Conservation (phyloP, 2,113 vertebrate genomes). For the Amblyopsis rosae region DNA sequence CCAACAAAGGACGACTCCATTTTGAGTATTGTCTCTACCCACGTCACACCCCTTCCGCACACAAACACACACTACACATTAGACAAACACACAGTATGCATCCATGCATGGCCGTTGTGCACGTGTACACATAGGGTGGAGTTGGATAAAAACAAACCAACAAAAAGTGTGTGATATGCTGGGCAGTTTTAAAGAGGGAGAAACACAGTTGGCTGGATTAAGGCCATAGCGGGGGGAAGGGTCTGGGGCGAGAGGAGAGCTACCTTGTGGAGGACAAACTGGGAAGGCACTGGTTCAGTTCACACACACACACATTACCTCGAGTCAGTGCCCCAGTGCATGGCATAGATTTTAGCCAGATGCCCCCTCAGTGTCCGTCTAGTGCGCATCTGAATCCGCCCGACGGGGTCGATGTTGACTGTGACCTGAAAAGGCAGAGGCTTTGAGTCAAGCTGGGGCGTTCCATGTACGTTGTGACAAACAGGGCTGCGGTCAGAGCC, state of each 20-base stretch:
- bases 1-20: constrained; percentile 48
- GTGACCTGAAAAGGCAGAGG: constrained; percentile 84
- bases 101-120: constrained; percentile 15
- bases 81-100: constrained; percentile 19
- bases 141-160: constrained; percentile 1
- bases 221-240: background rate
- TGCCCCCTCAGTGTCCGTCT: constrained; percentile 96
- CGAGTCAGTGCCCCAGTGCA: constrained; percentile 99
- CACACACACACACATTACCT: constrained; percentile 79
- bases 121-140: constrained; percentile 13
- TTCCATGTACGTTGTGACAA: too few species aligned
- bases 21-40: constrained; percentile 63
- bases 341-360: constrained; percentile 99
- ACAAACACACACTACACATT: constrained; percentile 45
- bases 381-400: constrained; percentile 98
- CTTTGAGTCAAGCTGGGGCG: background rate
- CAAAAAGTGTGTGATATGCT: too few species aligned
- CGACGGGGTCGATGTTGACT: constrained; percentile 97
- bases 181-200: too few species aligned
- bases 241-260: background rate
- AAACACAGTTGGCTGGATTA: too few species aligned
- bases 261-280: constrained; percentile 16
- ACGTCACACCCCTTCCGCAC: constrained; percentile 40
- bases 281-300: too few species aligned
- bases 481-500: too few species aligned